Evolutionary conservation across 2,888 invertebrate genomes (phyloP).

Genomic region (Nemurella pictetii): DNA sequence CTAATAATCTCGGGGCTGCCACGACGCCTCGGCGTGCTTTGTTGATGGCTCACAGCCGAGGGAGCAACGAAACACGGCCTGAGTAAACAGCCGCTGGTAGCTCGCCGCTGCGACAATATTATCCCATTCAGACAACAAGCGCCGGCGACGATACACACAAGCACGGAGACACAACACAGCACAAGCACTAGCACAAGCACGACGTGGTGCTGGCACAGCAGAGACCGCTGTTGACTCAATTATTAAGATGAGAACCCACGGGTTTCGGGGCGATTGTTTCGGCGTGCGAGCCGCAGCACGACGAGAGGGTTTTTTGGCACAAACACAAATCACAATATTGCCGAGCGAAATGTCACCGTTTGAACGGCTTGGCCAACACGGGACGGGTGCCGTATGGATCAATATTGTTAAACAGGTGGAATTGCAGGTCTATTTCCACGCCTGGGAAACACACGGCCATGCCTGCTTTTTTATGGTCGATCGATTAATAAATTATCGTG

Average conservation of each 20-base stretch:
- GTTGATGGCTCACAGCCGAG: background rate
- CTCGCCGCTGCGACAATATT: background rate
- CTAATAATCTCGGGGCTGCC: background rate
- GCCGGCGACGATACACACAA: no score
- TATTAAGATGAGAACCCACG: background rate
- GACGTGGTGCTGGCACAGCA: background rate
- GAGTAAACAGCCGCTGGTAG: background rate
- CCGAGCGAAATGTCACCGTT: background rate
- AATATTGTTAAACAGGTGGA: background rate
- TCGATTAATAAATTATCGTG: background rate
- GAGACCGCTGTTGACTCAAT: background rate
- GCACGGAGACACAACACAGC: background rate
- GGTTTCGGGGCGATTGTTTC: background rate
- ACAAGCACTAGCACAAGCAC: background rate
- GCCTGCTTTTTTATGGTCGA: background rate
- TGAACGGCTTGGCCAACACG: no score
- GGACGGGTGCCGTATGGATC: background rate
- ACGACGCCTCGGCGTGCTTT: background rate
- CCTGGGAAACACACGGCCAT: background rate
- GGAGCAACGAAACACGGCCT: background rate
- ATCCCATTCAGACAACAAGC: background rate
- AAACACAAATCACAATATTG: background rate
- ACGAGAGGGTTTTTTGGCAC: background rate
- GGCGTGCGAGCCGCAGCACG: no score
- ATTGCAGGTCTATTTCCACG: background rate